These are phyloP conservation scores for Rhodinocichla rosea DNA, from an alignment of 2,113 vertebrate genomes.

Conservation along the genomic window DNA sequence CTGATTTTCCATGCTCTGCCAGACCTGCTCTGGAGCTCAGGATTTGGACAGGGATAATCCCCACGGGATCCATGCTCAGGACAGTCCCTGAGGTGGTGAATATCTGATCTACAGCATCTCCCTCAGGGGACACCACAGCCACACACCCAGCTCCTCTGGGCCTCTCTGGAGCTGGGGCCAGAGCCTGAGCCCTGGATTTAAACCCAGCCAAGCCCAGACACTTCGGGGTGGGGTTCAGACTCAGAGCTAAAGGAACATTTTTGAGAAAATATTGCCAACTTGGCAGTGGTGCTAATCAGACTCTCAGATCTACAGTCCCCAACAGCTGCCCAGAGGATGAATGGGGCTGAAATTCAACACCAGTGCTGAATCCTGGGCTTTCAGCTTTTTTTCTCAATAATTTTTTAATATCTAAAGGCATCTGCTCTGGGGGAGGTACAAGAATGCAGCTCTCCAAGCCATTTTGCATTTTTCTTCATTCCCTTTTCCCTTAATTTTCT, in stretches of 20 bases:
- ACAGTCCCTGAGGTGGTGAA: accelerated
- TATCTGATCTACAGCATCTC: not conserved
- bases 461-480: not conserved
- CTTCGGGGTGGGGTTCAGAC: not conserved
- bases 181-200: not conserved
- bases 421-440: not conserved
- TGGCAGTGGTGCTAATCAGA: not conserved
- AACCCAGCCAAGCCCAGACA: not conserved
- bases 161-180: not conserved
- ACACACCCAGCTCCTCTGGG: not conserved
- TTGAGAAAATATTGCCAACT: not conserved
- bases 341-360: not conserved
- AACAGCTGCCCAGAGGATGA: not conserved
- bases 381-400: not conserved
- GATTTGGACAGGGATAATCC: accelerated
- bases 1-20: accelerated
- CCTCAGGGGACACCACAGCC: too few species aligned
- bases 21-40: not conserved
- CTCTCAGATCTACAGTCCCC: not conserved
- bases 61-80: not conserved
- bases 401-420: not conserved
- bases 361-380: not conserved
- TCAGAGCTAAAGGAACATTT: not conserved
- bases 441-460: not conserved
- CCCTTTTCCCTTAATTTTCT: not conserved